Percentiles rank a stretch among this genome's conserved stretches.
Evolutionary conservation across 1,140 invertebrate species (phyloP).

Genomic region (Steinernema feltiae): DNA sequence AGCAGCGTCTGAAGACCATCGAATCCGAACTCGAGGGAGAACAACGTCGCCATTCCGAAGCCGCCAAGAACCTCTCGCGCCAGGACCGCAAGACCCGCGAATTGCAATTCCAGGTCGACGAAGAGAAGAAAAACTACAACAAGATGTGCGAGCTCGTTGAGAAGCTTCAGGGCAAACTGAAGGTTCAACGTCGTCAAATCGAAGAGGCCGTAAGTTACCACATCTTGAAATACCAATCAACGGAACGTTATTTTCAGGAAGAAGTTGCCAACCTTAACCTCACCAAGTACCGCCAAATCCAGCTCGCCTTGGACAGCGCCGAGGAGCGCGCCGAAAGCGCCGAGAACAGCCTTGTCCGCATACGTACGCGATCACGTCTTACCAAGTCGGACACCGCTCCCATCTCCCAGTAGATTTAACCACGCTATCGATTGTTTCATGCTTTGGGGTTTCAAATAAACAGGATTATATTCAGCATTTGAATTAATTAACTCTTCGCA

Average conservation of each 20-base stretch:
- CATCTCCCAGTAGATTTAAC: too few species aligned
- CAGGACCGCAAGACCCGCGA: slow-evolving; percentile 69
- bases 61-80: slow-evolving; percentile 66
- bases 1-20: slow-evolving; percentile 68
- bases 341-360: slow-evolving; percentile 63
- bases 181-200: slow-evolving; percentile 98
- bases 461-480: too few species aligned
- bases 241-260: slow-evolving; percentile 63
- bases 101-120: slow-evolving; percentile 69
- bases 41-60: slow-evolving; percentile 88
- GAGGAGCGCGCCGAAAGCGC: slow-evolving; percentile 95
- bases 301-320: slow-evolving; percentile 94
- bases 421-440: too few species aligned
- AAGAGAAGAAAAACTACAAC: slow-evolving; percentile 59
- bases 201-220: slow-evolving; percentile 73
- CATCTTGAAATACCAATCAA: neutral
- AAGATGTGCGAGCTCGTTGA: slow-evolving; percentile 79
- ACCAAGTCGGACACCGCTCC: slow-evolving; percentile 27
- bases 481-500: neutral
- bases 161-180: slow-evolving; percentile 96
- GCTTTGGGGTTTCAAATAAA: too few species aligned
- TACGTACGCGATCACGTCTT: slow-evolving; percentile 37
- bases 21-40: slow-evolving; percentile 95
- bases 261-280: slow-evolving; percentile 95
- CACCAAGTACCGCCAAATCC: slow-evolving; percentile 97